These are phyloP conservation scores for Theocolax elegans DNA, from an alignment of 1,140 invertebrate species.

Conservation along the genomic window DNA sequence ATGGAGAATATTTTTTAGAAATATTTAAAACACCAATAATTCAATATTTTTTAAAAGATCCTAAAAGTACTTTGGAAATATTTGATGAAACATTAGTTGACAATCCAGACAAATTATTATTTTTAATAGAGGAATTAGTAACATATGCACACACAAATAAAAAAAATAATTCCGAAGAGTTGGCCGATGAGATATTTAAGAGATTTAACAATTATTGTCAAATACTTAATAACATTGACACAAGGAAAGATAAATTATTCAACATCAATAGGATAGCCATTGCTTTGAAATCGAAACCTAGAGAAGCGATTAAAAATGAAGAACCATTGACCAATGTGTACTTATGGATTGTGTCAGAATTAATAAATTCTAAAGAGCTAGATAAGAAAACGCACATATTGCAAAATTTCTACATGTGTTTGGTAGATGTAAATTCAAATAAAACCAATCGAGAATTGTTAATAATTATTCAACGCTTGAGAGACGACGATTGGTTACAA, in stretches of 20 bases:
- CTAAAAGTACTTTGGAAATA: constrained; percentile 46
- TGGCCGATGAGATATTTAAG: constrained; percentile 47
- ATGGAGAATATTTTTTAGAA: constrained; percentile 40
- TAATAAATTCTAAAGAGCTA: constrained; percentile 42
- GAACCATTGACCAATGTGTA: constrained; percentile 43
- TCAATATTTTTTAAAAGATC: constrained; percentile 48
- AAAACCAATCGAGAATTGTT: constrained; percentile 45
- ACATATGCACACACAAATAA: constrained; percentile 48
- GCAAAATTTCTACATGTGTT: constrained; percentile 56
- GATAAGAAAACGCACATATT: constrained; percentile 54
- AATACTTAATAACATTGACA: constrained; percentile 42
- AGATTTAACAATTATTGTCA: constrained; percentile 45
- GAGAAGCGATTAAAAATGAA: constrained; percentile 38
- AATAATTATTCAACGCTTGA: constrained; percentile 44
- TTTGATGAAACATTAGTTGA: constrained; percentile 44
- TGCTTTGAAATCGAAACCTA: constrained; percentile 49
- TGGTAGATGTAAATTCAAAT: constrained; percentile 46
- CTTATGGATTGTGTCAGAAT: constrained; percentile 54
- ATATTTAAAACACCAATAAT: constrained; percentile 54
- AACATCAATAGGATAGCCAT: constrained; percentile 57
- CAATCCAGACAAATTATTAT: constrained; percentile 45
- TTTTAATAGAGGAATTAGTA: constrained; percentile 53
- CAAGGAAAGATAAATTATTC: constrained; percentile 51
- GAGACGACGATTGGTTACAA: constrained; percentile 15
- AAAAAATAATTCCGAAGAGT: constrained; percentile 36